Base-by-base conservation (phyloP, 2,113 vertebrate genomes). In the Perca fluviatilis region DNA sequence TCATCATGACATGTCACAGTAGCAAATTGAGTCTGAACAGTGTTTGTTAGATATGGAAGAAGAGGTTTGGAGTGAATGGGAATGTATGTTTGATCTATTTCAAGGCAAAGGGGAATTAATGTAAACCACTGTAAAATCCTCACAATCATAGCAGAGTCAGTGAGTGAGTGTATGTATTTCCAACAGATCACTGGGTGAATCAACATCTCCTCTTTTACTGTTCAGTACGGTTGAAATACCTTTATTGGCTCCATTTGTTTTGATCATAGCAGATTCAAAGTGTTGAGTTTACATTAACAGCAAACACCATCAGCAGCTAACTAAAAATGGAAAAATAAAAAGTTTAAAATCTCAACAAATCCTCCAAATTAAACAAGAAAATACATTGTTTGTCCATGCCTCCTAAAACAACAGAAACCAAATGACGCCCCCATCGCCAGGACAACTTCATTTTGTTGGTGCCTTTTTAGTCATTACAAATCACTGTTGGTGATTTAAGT, bases 211-310 rank as follows among this genome's bases (percentile, higher is more conserved):
- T 74, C 25, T 63, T 63, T 69, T 11, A 30, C 51, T 30, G 46
- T 57, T 82, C 56, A 69, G 47, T 76, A 49, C n/a, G 25, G 60
- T 69, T 77, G 61, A 69, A 47, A 14, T 33, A 30, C 71, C 54
- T 68, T 75, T 56, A 65, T 66, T 63, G 47, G 33, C 5, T 68
- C 33, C 51, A 46, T 73, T 87, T 82, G 71, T 77, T 82, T 80
- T 49, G 72, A 69, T n/a, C 6, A 4, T 2, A 30, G 21, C 47
- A 8, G 21, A 74, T 70, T 68, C 57, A 67, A 66, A n/a, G 19
- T 64, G 62, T 14, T 43, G 11, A 63, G 33, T 21, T 64, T 43
- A 3, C 40, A 46, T 36, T 23, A 33, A 46, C 5, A 64, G 23
- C 12, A 7, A 64, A 27, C n/a, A 27, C 23, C 46, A 47, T 25